Base-by-base conservation (phyloP, 2,797 vertebrate genomes). In the Schizopygopsis pylzovi region DNA sequence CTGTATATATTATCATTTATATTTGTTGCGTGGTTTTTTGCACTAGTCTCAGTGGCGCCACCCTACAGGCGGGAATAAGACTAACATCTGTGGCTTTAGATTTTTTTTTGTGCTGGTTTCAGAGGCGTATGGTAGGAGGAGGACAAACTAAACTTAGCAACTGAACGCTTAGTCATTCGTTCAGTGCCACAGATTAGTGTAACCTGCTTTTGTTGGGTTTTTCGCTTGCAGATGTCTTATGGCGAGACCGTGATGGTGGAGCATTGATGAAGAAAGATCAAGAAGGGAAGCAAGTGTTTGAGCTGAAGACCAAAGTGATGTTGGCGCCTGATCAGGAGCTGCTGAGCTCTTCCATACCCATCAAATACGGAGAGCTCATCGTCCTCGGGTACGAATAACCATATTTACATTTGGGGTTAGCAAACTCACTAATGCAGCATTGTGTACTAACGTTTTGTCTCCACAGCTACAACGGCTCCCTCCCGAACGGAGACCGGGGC, bases 381-480 rank as follows among this genome's bases (percentile, higher is more conserved):
- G 94, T 98, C 72, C 93, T 98, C 88, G 97, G 97, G 98, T 98
- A 94, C 96, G 3, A 37, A 18, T 67, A 37, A 67, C 18, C 63
- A 67, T 96, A 87, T 25, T 18, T 10, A 10, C 28, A 4, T 1
- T 79, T 12, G 20, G 3, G 70, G 18, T 61, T 33, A 5, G 25
- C n/a, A 15, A 37, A 20, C 1, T 39, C 39, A 25, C 5, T 54
- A 43, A 79, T 15, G 16, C 18, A 4, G 59, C 12, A 63, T 65
- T 39, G 28, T 67, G 15, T 18, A 7, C 49, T 15, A 68, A 54
- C 9, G 11, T 43, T 39, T 43, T 28, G 15, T 54, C 22, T 70
- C 28, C 79, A 52, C 91, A 97, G 98, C 92, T 98, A 97, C 93
- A 99, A 99, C 93, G 97, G 97, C 89, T 97, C 97, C 81, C 95